Evolutionary conservation across 2,797 vertebrate species (phyloP).

Genomic region (Prionace glauca): DNA sequence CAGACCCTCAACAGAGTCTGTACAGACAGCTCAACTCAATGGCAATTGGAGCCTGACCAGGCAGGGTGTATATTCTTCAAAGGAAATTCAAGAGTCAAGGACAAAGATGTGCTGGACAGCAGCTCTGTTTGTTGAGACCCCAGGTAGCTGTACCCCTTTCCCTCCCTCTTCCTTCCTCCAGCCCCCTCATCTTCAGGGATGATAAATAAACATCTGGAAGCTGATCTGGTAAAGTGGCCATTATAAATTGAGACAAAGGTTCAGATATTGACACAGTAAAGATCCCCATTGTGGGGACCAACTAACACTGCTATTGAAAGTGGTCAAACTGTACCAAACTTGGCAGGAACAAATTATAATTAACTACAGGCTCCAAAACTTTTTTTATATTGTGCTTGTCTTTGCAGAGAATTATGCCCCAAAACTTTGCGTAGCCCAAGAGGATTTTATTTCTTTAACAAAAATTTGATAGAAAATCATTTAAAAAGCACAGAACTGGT

Average conservation of each 20-base stretch:
- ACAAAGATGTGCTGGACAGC: not conserved
- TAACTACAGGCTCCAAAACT: not conserved
- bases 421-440: not conserved
- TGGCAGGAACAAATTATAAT: not conserved
- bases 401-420: not conserved
- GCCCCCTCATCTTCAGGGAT: not conserved
- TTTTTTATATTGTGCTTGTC: not conserved
- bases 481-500: not conserved
- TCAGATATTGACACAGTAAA: not conserved
- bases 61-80: not conserved
- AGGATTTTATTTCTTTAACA: not conserved
- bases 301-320: not conserved
- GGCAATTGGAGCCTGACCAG: not conserved
- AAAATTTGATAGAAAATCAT: not conserved
- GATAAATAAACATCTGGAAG: conserved; percentile 15
- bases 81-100: not conserved
- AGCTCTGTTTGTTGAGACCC: not conserved
- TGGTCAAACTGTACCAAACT: not conserved
- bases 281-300: not conserved
- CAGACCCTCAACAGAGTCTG: not conserved
- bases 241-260: too few species aligned
- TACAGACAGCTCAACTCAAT: not conserved
- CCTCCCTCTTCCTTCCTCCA: not conserved
- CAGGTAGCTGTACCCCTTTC: not conserved
- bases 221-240: not conserved